These are phyloP conservation scores for Cyphomyrus plagiostoma DNA, from an alignment of 2,113 vertebrate genomes.

Conservation along the genomic window DNA sequence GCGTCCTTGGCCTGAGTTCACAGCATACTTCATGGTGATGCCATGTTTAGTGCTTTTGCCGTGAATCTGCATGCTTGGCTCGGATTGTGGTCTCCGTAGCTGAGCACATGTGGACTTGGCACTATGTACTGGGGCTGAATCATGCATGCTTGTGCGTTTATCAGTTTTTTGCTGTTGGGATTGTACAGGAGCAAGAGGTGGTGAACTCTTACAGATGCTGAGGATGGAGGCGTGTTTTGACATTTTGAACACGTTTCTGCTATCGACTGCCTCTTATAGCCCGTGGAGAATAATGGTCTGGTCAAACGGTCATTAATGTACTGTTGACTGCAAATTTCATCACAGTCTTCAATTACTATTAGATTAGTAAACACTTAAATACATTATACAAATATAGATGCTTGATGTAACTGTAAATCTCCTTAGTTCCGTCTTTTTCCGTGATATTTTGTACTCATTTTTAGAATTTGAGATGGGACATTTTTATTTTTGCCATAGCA, in stretches of 20 bases:
- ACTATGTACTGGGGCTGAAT: not conserved
- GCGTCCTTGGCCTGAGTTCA: not conserved
- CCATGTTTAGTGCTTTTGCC: not conserved
- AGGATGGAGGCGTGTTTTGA: not conserved
- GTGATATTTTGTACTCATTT: not conserved
- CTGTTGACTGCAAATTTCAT: not conserved
- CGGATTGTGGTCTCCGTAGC: not conserved
- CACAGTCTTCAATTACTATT: not conserved
- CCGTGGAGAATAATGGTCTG: not conserved
- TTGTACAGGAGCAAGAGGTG: not conserved
- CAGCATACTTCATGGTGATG: not conserved
- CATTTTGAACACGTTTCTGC: not conserved
- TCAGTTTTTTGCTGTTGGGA: not conserved
- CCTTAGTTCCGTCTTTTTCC: not conserved
- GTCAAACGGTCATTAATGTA: not conserved
- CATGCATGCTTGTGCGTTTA: not conserved
- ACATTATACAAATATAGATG: not conserved
- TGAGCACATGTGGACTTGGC: not conserved
- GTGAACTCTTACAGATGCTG: not conserved
- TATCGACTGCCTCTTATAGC: not conserved
- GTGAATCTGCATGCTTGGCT: not conserved
- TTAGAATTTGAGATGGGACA: not conserved
- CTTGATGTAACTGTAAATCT: not conserved
- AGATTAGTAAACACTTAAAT: not conserved
- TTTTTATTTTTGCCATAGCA: not conserved